Evolutionary conservation across 2,888 invertebrate species (phyloP).

Genomic region (Clistopyga incitator): DNA sequence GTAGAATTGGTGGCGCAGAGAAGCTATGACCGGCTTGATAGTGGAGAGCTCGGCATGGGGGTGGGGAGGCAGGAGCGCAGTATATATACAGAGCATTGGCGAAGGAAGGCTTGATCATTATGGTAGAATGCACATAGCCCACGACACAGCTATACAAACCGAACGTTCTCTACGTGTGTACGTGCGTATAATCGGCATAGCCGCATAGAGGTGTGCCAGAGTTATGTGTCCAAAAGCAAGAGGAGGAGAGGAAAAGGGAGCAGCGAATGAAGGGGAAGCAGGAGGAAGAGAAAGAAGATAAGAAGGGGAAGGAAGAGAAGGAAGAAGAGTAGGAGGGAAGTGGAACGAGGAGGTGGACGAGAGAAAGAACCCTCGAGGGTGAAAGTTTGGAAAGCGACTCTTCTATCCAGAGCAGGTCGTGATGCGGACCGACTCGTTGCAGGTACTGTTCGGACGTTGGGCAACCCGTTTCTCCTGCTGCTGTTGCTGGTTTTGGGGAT

Average conservation of each 20-base stretch:
- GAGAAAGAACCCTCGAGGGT: slow-evolving; percentile 31
- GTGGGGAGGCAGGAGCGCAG: neutral
- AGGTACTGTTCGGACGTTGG: slow-evolving; percentile 39
- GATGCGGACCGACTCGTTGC: slow-evolving; percentile 51
- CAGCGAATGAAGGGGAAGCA: neutral
- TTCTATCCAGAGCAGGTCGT: slow-evolving; percentile 37
- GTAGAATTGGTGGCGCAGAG: slow-evolving; percentile 6
- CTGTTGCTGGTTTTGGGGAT: slow-evolving; percentile 52
- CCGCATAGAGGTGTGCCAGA: slow-evolving; percentile 47
- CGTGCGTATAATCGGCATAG: slow-evolving; percentile 56
- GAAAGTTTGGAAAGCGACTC: slow-evolving; percentile 61
- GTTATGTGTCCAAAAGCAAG: neutral
- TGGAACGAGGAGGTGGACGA: neutral
- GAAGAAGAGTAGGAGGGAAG: too few species aligned
- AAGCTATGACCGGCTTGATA: slow-evolving; percentile 12
- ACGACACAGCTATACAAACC: slow-evolving; percentile 1
- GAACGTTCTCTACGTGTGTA: slow-evolving; percentile 36
- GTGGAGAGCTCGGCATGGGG: neutral
- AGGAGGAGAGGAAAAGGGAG: too few species aligned
- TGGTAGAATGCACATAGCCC: slow-evolving; percentile 47
- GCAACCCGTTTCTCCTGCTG: slow-evolving; percentile 48
- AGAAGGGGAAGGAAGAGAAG: neutral
- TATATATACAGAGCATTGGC: slow-evolving; percentile 13
- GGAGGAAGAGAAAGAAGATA: neutral
- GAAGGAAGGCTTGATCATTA: slow-evolving; percentile 54